These are phyloP conservation scores for Tautogolabrus adspersus DNA, from an alignment of 2,113 vertebrate species.

Conservation along the genomic window DNA sequence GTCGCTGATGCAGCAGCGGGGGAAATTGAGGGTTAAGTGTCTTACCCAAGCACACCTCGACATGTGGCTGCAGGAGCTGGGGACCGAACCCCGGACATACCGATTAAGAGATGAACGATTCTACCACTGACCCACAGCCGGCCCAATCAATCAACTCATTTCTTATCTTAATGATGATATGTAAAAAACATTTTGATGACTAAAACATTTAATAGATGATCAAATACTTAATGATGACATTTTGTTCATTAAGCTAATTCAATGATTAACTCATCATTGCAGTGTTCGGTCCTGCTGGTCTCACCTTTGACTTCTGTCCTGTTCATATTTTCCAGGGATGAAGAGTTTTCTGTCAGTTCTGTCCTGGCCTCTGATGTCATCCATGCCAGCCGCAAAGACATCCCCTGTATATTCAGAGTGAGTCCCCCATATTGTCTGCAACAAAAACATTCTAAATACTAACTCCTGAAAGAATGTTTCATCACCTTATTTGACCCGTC, in stretches of 20 bases:
- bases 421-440: conserved; percentile 60
- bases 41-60: no score
- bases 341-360: conserved; percentile 99
- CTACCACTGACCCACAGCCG: no score
- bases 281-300: background rate
- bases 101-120: no score
- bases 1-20: no score
- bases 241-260: background rate
- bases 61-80: no score
- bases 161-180: no score
- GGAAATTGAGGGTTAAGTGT: no score
- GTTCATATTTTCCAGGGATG: conserved; percentile 86
- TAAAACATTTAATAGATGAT: no score
- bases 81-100: no score
- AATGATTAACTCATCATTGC: background rate
- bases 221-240: background rate
- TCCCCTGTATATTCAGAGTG: conserved; percentile 98
- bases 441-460: background rate
- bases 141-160: no score
- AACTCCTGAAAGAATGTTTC: rapidly evolving
- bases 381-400: conserved; percentile 96
- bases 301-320: background rate
- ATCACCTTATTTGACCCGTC: background rate
- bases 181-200: no score
- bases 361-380: conserved; percentile 98